Conservation (phyloP, 2,797 vertebrate genomes). For the Rhinella marina region DNA sequence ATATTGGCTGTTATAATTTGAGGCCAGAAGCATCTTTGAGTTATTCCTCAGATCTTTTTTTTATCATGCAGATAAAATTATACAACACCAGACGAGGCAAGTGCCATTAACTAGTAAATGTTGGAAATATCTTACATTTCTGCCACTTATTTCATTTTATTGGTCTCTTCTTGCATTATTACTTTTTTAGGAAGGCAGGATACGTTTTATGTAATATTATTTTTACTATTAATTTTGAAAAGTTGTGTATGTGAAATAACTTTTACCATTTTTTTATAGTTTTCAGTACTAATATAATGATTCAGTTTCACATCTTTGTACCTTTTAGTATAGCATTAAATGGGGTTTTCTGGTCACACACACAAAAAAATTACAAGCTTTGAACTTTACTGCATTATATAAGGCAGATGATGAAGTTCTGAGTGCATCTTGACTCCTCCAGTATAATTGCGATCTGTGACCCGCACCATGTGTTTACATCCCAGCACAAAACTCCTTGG, state of each 20-base stretch:
- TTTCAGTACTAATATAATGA: neutral
- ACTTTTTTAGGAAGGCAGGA: neutral
- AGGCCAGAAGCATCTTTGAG: constrained; percentile 7
- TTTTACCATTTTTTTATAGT: neutral
- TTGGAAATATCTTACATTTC: neutral
- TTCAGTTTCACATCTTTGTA: neutral
- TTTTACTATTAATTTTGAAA: constrained; percentile 11
- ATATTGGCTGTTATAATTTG: constrained; percentile 22
- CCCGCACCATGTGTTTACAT: no score
- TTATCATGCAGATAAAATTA: constrained; percentile 20
- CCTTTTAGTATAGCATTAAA: neutral
- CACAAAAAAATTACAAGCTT: no score
- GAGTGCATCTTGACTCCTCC: no score
- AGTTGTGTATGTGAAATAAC: neutral
- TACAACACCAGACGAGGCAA: constrained; percentile 6
- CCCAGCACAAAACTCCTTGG: no score
- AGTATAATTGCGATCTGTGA: no score
- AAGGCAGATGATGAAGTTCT: no score
- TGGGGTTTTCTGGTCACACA: no score
- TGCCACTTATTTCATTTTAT: constrained; percentile 3
- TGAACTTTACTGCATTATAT: no score
- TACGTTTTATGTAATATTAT: neutral
- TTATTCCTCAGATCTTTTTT: constrained; percentile 24
- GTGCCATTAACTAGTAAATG: constrained; percentile 1
- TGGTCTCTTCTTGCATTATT: neutral